phyloP scores from a whole-genome alignment of 1,140 invertebrate genomes.

The Drosophila seguyi region DNA sequence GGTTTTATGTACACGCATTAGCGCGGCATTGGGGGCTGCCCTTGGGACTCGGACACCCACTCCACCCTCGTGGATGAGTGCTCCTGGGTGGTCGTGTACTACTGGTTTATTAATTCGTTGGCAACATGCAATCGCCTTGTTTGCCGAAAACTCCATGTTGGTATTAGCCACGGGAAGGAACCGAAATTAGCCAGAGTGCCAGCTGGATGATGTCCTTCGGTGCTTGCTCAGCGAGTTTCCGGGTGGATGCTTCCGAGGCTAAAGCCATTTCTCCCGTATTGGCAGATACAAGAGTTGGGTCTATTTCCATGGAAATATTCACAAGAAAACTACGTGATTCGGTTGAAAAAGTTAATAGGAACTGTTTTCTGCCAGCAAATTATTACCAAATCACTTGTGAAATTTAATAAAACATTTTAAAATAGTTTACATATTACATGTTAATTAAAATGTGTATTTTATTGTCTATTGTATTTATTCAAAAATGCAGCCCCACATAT shows the following conservation, averaged over 20 bases:
- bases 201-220: constrained; percentile 11
- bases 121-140: constrained; percentile 72
- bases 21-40: constrained; percentile 25
- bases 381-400: not conserved
- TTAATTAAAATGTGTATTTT: too few relatives aligned
- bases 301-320: not conserved
- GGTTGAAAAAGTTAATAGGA: too few relatives aligned
- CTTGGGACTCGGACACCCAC: constrained; percentile 14
- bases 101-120: constrained; percentile 74
- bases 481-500: not conserved
- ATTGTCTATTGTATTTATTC: not conserved
- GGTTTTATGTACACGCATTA: constrained; percentile 70
- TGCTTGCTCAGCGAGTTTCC: constrained; percentile 13
- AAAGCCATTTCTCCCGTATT: not conserved
- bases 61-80: constrained; percentile 43
- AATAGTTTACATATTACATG: too few relatives aligned
- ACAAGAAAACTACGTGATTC: not conserved
- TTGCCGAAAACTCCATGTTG: constrained; percentile 46
- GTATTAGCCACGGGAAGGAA: constrained; percentile 38
- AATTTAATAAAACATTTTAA: not conserved
- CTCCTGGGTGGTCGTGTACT: constrained; percentile 42
- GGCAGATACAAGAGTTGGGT: not conserved
- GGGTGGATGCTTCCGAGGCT: not conserved
- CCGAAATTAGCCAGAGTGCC: constrained; percentile 8
- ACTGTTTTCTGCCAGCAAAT: not conserved